Evolutionary conservation across 2,797 vertebrate genomes (phyloP), one percentile per base, ranked within the genome.

Genomic region (Lates japonicus): DNA sequence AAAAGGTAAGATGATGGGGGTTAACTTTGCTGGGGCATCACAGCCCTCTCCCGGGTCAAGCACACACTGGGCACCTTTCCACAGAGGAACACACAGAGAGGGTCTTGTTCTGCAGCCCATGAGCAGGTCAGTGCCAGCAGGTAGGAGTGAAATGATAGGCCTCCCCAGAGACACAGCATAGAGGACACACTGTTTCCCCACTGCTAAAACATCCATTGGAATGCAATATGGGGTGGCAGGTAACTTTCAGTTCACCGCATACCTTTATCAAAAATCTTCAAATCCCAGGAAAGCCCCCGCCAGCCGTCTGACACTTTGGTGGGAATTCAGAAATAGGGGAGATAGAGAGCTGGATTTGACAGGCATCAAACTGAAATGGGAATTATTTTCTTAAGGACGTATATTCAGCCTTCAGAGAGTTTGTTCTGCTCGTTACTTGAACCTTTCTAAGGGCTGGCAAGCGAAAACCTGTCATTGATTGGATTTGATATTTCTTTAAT

Each of bases 161-260:
- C 89, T 86, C 84, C 88, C 84, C 81, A 66, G 85, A 91, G 91
- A 79, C 83, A 1, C 76, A 62, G 90, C 90, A 95, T 94, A 95
- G 92, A 94, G 92, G 82, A 84, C 76, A 25, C 88, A 91, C 90
- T 95, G 94, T 95, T 91, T 88, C 84, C 81, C 67, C 86, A 37
- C 63, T 70, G 88, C 82, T 83, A 85, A 82, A 83, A 74, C 84
- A 89, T 88, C 85, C 85, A 61, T 75, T 92, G 94, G 95, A 95
- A 95, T 95, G 94, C 83, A 90, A 84, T 85, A 90, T 70, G 82
- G 90, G 81, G 82, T 83, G 77, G 87, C 92, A 93, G 91, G 92
- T 92, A 93, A 92, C 88, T 90, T 80, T 92, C 92, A 91, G 91
- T 92, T 90, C 83, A 77, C 83, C 61, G 44, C 89, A 93, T 93